These are phyloP conservation scores for Colletes collaris DNA, from an alignment of 2,888 invertebrate species.

Conservation along the genomic window DNA sequence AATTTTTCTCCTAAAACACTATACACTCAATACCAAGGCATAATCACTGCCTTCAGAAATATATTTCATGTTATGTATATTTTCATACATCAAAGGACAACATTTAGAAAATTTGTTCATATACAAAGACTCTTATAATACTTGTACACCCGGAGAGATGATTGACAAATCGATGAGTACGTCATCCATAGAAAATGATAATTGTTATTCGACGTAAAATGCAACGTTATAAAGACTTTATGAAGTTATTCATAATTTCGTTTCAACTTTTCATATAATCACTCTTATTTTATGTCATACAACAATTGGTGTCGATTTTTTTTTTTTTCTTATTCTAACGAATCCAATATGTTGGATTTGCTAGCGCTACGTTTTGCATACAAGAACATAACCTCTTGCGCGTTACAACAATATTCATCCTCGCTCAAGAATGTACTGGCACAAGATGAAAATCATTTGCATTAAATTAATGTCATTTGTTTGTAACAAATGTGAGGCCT, in stretches of 20 bases:
- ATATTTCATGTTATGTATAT: constrained; percentile 52
- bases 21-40: constrained; percentile 39
- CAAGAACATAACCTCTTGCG: constrained; percentile 16
- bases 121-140: constrained; percentile 45
- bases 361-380: constrained; percentile 23
- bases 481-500: constrained; percentile 51
- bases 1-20: constrained; percentile 33
- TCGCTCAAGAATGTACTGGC: constrained; percentile 39
- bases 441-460: constrained; percentile 49
- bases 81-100: constrained; percentile 55
- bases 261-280: constrained; percentile 7
- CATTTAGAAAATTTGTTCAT: constrained; percentile 49
- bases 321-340: constrained; percentile 13
- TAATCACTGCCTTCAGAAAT: constrained; percentile 26
- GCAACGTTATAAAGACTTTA: constrained; percentile 40
- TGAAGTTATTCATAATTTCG: constrained; percentile 13
- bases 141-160: constrained; percentile 31
- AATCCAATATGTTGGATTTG: constrained; percentile 29
- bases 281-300: background rate
- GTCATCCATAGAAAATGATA: constrained; percentile 43
- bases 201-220: constrained; percentile 43
- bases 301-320: constrained; percentile 15
- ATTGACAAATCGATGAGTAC: constrained; percentile 33
- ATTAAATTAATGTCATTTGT: constrained; percentile 30
- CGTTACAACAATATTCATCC: constrained; percentile 34